Base-by-base conservation (phyloP, 2,888 invertebrate species). In the Folsomia candida region DNA sequence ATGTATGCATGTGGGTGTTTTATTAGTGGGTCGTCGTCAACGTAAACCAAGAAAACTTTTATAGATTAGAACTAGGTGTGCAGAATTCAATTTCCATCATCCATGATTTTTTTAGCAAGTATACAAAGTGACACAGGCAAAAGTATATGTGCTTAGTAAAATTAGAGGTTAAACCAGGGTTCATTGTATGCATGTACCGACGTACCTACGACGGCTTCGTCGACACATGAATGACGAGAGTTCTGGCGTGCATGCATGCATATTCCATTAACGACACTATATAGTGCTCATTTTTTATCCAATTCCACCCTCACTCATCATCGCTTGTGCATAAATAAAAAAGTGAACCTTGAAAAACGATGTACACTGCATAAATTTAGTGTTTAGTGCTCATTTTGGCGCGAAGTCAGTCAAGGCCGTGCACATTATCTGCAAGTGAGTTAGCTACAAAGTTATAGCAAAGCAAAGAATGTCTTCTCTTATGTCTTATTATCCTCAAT, bases 371-470 rank as follows among this genome's bases (percentile, higher is more conserved):
- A 14, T 61, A 28, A 61, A 61, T 28, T 61, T 37, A 66, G 28
- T 66, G 28, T 58, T 66, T 54, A 66, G 71, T 65, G 71, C 69
- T 74, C 72, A 71, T 72, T 74, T 67, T 74, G 74, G 74, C 74
- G 74, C 74, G 74, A 74, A 74, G 74, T 74, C 74, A 74, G 74
- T 74, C 74, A 74, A 74, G 74, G 74, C 61, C 74, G 74, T 70
- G 67, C 68, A 70, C 68, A 72, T 66, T 37, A 37, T 37, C 37
- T 37, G 37, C 37, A 37, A 37, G 37, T 14, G 4, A 37, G 37
- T 70, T 69, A 37, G 68, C 69, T 72, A 72, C 14, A 37, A 37
- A 37, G 37, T 37, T 37, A 37, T 9, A 37, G 37, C 37, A 4
- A 14, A 37, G 37, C 14, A 37, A 37, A 37, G 37, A 37, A 37